Evolutionary conservation across 1,140 invertebrate genomes (phyloP), one percentile per base, ranked within the genome.

Genomic region (Mylabris phalerata): DNA sequence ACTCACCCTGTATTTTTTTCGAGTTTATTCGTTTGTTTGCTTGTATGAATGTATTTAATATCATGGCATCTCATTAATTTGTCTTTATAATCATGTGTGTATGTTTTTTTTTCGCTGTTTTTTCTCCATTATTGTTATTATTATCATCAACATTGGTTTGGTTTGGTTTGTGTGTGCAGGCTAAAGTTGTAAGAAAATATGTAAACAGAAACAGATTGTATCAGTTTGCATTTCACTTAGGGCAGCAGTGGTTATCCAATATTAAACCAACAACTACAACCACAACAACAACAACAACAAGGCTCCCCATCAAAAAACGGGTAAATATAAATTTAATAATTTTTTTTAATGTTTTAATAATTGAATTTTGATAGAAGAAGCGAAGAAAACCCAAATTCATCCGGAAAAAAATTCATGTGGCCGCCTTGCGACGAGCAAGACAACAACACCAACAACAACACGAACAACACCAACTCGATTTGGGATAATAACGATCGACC

Each of bases 201-300:
- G 44, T 62, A 55, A 68, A 67, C 65, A 68, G 67, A 67, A 66
- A 79, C 78, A 80, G 78, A 81, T 82, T 82, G 78, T 82, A 82
- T 82, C 80, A 82, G 80, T 83, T 81, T 81, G 75, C 77, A 79
- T 83, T 86, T 86, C 81, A 85, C 81, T 83, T 86, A 87, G 86
- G 86, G 84, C 83, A 87, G 84, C 85, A 87, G 84, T 87, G 85
- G 84, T 77, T 82, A 78, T 79, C 78, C 79, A 84, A 69, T 77
- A 74, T 82, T 82, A 74, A 77, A 83, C 76, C 73, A 78, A 75
- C 78, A 77, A 71, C 19, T 19, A 19, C 19, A 19, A 19, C 1
- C 19, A 19, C 19, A 19, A 19, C 19, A 19, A 19, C 19, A 19
- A 19, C 19, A 19, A 19, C 19, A 19, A 19, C 19, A 32, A 7